phyloP scores from a whole-genome alignment of 35 echinoderm and acorn worm genomes.

The Ophioderma brevispina region DNA sequence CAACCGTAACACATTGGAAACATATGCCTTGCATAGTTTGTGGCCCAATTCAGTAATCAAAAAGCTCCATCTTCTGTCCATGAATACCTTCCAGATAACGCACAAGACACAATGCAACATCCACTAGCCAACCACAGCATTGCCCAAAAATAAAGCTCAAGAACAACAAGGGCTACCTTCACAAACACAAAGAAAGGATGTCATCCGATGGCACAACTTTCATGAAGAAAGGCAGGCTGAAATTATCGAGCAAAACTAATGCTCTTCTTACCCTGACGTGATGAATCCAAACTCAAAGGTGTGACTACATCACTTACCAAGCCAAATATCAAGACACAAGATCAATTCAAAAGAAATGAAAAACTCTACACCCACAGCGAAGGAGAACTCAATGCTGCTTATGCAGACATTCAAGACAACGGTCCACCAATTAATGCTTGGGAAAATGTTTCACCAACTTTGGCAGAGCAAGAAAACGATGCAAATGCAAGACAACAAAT shows the following conservation, averaged over 20 bases:
- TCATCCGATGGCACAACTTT: conserved; percentile 3
- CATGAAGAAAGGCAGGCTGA: neutral
- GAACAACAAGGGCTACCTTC: neutral
- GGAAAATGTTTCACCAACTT: conserved; percentile 39
- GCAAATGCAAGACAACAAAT: too few species aligned
- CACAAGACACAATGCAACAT: too few species aligned
- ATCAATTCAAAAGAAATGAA: neutral
- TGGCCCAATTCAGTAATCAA: neutral
- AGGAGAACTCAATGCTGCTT: conserved; percentile 36
- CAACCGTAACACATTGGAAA: neutral
- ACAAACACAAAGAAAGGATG: neutral
- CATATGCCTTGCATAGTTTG: conserved; percentile 9
- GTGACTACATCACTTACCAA: neutral
- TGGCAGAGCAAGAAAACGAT: too few species aligned
- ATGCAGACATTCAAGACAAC: neutral
- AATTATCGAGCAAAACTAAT: conserved; percentile 9
- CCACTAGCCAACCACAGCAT: too few species aligned
- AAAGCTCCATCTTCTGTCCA: neutral
- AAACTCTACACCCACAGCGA: neutral
- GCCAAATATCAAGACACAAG: neutral
- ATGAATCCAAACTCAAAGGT: neutral
- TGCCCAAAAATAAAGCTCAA: too few species aligned
- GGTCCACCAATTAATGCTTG: conserved; percentile 52
- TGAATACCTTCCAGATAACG: too few species aligned
- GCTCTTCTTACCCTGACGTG: neutral